Evolutionary conservation across 2,888 invertebrate species (phyloP).

Genomic region (Rosalia funebris): DNA sequence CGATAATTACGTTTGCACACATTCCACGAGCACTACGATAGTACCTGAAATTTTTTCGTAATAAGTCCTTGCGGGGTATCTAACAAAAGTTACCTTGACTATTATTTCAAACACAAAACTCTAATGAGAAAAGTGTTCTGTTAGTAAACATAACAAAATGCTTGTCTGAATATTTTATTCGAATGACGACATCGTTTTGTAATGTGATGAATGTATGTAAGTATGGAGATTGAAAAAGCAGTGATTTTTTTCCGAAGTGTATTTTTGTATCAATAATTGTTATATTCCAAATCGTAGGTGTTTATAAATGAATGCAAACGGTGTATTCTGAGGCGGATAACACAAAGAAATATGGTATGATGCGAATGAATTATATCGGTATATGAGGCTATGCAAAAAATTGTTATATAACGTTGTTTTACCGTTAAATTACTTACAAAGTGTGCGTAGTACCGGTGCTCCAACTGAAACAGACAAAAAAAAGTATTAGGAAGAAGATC

Average conservation of each 20-base stretch:
- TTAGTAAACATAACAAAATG: background rate
- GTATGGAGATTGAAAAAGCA: too few relatives aligned
- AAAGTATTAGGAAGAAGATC: background rate
- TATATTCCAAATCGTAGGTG: background rate
- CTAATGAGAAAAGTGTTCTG: background rate
- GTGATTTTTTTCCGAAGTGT: background rate
- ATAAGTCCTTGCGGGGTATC: slow-evolving; percentile 1
- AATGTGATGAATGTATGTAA: too few relatives aligned
- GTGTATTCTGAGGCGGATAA: background rate
- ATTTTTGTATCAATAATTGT: background rate
- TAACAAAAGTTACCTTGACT: slow-evolving; percentile 6
- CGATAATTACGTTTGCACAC: background rate
- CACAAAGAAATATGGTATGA: slow-evolving; percentile 1
- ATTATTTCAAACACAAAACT: background rate
- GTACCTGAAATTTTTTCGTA: background rate
- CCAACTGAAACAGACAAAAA: background rate
- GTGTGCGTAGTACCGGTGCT: background rate
- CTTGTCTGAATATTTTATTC: slow-evolving; percentile 1
- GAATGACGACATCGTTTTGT: background rate
- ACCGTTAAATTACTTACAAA: background rate
- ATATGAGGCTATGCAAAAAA: background rate
- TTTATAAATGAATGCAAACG: slow-evolving; percentile 21
- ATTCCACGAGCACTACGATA: slow-evolving; percentile 5
- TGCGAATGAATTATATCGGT: slow-evolving; percentile 11
- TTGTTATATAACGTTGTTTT: background rate